Evolutionary conservation across 2,888 invertebrate species (phyloP).

Genomic region (Perdita meconis): DNA sequence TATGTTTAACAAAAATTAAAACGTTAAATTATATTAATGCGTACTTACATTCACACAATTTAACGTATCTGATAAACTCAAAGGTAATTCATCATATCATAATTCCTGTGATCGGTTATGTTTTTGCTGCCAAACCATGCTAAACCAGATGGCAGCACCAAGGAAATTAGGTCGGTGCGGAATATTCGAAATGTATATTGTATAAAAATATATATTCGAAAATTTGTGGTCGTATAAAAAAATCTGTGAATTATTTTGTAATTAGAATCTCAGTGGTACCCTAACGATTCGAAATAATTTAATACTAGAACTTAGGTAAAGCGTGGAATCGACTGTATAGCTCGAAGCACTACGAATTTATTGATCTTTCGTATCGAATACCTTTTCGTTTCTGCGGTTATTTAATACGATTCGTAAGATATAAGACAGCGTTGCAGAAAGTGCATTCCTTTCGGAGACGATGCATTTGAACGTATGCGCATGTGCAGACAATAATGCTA

Average conservation of each 20-base stretch:
- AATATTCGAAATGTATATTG: slow-evolving; percentile 26
- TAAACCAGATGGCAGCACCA: slow-evolving; percentile 52
- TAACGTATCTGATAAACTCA: slow-evolving; percentile 25
- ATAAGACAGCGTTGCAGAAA: neutral
- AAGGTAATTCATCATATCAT: slow-evolving; percentile 10
- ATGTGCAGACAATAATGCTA: slow-evolving; percentile 43
- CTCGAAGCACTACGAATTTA: neutral
- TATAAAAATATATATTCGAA: neutral
- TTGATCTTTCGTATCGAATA: neutral
- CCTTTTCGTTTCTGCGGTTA: neutral
- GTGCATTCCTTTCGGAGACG: slow-evolving; percentile 13
- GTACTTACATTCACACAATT: too few relatives aligned
- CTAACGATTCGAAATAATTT: neutral
- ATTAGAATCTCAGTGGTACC: neutral
- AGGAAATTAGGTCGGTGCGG: neutral
- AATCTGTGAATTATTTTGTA: neutral
- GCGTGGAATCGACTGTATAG: neutral
- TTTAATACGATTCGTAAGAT: neutral
- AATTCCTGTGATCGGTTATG: slow-evolving; percentile 21
- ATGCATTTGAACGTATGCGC: slow-evolving; percentile 42
- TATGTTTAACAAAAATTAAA: neutral
- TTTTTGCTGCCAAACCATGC: slow-evolving; percentile 17
- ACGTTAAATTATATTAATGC: slow-evolving; percentile 8
- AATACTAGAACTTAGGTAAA: neutral
- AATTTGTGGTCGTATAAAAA: neutral